Conservation (phyloP, 2,888 invertebrate genomes). For the Spilosoma lubricipeda region DNA sequence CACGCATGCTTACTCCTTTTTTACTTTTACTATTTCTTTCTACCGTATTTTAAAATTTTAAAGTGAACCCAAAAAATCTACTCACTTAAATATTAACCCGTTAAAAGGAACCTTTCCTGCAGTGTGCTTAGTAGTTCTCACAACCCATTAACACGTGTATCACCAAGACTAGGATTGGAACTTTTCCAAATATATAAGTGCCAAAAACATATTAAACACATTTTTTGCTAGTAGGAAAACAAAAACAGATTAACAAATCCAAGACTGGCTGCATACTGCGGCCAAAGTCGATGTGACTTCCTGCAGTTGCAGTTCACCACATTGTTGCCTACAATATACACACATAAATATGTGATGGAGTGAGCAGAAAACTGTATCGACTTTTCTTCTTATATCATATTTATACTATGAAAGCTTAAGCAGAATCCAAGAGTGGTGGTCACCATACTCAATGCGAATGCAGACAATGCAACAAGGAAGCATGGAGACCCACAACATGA, state of each 20-base stretch:
- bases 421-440: too few relatives aligned
- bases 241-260: background rate
- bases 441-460: too few relatives aligned
- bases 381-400: too few relatives aligned
- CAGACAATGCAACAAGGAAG: too few relatives aligned
- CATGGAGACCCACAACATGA: too few relatives aligned
- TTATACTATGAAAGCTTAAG: too few relatives aligned
- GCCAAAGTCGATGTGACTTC: background rate
- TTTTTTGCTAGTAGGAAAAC: background rate
- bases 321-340: background rate
- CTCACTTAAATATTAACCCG: background rate
- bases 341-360: too few relatives aligned
- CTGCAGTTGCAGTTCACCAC: background rate
- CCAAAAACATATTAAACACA: background rate
- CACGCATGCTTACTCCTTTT: background rate
- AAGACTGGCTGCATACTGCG: background rate
- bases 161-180: background rate
- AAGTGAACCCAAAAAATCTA: background rate
- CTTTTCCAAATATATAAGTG: background rate
- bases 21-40: background rate
- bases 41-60: too few relatives aligned
- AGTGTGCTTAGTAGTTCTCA: background rate
- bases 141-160: background rate
- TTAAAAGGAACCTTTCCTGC: background rate
- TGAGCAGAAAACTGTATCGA: too few relatives aligned